Percentiles rank a stretch among this genome's conserved stretches.
These are phyloP conservation scores for Zaprionus gabonicus DNA, from an alignment of 1,140 invertebrate genomes.

Conservation along the genomic window DNA sequence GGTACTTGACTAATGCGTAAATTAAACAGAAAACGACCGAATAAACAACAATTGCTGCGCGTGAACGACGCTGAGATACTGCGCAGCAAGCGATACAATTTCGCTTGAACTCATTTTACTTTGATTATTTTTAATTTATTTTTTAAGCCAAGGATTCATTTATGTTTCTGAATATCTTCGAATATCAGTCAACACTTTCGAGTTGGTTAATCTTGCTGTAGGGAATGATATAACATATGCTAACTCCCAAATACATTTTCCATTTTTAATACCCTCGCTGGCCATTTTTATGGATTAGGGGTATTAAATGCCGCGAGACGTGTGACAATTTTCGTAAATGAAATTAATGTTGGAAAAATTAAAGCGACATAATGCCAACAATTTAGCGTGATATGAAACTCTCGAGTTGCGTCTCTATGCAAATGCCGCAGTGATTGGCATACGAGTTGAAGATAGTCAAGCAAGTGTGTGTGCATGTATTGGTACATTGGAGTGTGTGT, in stretches of 20 bases:
- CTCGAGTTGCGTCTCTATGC: slow-evolving; percentile 51
- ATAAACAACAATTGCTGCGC: background rate
- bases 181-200: background rate
- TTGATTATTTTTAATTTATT: background rate
- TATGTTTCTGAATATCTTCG: too few species aligned
- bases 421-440: slow-evolving; percentile 68
- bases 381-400: slow-evolving; percentile 57
- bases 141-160: background rate
- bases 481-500: background rate
- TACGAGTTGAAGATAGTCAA: slow-evolving; percentile 62
- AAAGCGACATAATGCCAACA: slow-evolving; percentile 66
- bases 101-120: background rate
- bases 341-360: slow-evolving; percentile 52
- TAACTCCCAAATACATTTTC: background rate
- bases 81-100: background rate
- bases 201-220: too few species aligned
- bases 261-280: background rate
- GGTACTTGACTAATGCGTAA: slow-evolving; percentile 78
- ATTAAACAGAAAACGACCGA: slow-evolving; percentile 59
- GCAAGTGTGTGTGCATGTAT: slow-evolving; percentile 15
- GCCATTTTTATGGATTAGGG: background rate
- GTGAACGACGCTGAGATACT: slow-evolving; percentile 12
- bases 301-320: slow-evolving; percentile 30
- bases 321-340: slow-evolving; percentile 55
- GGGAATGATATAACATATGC: background rate